A percentile compares a stretch with the other conserved stretches of the same genome.
Conservation (phyloP, 2,797 vertebrate genomes). For the Aphelocoma californica region DNA sequence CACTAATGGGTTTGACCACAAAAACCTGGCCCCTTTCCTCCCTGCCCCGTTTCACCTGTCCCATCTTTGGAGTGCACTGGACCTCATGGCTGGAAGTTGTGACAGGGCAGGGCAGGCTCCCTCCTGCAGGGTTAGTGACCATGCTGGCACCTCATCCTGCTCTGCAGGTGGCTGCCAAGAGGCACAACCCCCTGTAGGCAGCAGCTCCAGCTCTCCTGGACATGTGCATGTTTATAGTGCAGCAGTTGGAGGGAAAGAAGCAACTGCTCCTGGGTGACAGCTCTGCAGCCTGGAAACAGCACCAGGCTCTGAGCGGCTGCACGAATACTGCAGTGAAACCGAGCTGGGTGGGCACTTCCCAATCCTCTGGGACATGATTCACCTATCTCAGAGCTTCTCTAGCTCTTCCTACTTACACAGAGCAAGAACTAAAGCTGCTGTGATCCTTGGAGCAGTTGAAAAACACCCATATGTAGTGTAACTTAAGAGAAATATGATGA, state of each 20-base stretch:
- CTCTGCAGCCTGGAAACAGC: neutral
- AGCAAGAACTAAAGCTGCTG: neutral
- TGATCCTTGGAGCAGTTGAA: neutral
- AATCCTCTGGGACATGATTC: accelerated
- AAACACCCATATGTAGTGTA: neutral
- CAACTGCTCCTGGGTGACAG: neutral
- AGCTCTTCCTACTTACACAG: neutral
- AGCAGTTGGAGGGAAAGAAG: neutral
- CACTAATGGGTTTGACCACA: neutral
- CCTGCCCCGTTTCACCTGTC: neutral
- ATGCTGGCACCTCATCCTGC: neutral
- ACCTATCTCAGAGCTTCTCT: neutral
- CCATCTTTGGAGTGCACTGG: neutral
- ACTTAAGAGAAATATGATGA: neutral
- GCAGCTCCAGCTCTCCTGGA: neutral
- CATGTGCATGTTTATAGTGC: neutral
- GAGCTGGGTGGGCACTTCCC: neutral
- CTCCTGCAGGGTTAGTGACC: neutral
- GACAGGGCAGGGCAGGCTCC: neutral
- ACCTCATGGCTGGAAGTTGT: accelerated
- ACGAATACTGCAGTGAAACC: accelerated
- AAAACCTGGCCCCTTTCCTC: neutral
- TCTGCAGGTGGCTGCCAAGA: neutral
- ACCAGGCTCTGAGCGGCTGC: neutral
- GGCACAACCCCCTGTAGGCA: neutral